Evolutionary conservation across 1,140 invertebrate genomes (phyloP).

Genomic region (Eumeta japonica): DNA sequence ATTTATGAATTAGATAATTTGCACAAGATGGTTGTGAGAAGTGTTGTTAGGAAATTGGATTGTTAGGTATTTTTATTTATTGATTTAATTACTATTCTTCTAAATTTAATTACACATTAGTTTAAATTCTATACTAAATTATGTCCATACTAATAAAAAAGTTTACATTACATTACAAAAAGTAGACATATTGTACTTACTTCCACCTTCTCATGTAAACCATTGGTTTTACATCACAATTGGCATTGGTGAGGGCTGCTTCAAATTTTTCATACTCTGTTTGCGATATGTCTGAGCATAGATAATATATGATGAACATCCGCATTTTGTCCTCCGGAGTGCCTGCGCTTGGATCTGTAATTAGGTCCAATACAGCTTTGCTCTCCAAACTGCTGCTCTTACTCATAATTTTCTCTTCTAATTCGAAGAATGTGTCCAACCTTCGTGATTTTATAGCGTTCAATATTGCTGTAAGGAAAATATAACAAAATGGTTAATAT

Average conservation of each 20-base stretch:
- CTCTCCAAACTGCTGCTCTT: constrained; percentile 68
- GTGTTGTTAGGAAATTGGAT: no score
- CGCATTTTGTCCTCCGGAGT: constrained; percentile 91
- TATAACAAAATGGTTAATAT: constrained; percentile 1
- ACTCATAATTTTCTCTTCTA: constrained; percentile 96
- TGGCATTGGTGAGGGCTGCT: constrained; percentile 72
- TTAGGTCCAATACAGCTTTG: constrained; percentile 75
- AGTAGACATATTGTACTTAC: constrained; percentile 54
- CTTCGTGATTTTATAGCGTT: constrained; percentile 90
- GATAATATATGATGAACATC: constrained; percentile 92
- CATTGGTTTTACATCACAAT: constrained; percentile 82
- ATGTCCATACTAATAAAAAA: no score
- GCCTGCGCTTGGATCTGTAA: constrained; percentile 84
- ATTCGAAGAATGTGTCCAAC: constrained; percentile 94
- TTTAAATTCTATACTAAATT: no score
- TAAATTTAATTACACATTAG: no score
- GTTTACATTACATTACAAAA: no score
- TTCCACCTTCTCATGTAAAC: constrained; percentile 90
- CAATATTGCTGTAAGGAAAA: constrained; percentile 66
- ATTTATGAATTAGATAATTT: no score
- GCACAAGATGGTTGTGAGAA: no score
- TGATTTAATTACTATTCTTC: no score
- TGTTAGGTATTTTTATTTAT: no score
- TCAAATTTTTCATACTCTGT: constrained; percentile 81
- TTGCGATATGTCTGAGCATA: constrained; percentile 80